Evolutionary conservation across 2,888 invertebrate species (phyloP), one percentile per base, ranked within the genome.

Genomic region (Phengaris arion): DNA sequence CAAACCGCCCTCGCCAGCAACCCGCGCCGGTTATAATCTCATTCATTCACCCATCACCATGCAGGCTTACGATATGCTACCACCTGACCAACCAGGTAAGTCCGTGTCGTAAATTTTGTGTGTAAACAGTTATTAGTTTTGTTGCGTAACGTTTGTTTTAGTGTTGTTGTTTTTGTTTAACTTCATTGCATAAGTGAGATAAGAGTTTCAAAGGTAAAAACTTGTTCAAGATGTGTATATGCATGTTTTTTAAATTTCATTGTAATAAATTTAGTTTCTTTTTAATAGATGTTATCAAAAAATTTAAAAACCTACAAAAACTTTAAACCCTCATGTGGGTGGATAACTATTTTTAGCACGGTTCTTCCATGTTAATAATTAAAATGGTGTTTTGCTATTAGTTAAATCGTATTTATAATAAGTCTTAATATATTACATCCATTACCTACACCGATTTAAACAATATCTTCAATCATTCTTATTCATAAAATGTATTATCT

Each of bases 1-100:
- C 89, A 75, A 75, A 75, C 69, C 69, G 75, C 57, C 48, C 45
- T 75, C 57, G 70, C 57, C 69, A 15, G 89, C 86, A 64, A 64
- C 13, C 64, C 64, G 86, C 87, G 84, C 85, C 87, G 81, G 85
- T 85, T 83, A 85, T 88, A 91, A 90, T 89, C 89, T 86, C 82
- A 87, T 81, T 80, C 79, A 76, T 80, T 72, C 72, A 72, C 52
- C 77, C 68, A 74, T 77, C 77, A 79, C 69, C 77, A 92, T 92
- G 92, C 89, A 90, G 81, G 75, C 78, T 45, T 84, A 84, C 82
- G 85, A 86, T 74, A 80, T 81, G 77, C 78, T 83, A 78, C 82
- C 82, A 76, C 83, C 85, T 76, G 80, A 83, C 74, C 83, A 83
- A 80, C 78, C 91, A 87, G 92, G 92, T 93, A 82, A 90, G 89